Evolutionary conservation across 2,113 vertebrate species (phyloP).

Genomic region (Struthidea cinerea): DNA sequence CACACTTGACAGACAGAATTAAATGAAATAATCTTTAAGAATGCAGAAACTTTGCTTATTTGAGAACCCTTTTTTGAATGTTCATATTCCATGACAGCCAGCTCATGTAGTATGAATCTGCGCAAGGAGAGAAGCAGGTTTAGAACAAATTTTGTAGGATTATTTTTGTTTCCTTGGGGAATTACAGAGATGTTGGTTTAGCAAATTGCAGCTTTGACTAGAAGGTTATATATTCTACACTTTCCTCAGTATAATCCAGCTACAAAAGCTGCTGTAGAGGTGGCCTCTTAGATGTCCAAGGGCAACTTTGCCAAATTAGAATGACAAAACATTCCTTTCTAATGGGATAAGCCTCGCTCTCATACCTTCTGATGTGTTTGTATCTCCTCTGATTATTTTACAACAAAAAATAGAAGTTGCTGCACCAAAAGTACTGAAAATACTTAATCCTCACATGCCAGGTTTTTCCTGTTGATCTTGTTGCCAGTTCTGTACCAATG

Average conservation of each 20-base stretch:
- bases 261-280: neutral
- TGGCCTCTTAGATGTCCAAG: neutral
- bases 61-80: conserved; percentile 52
- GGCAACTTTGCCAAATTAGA: neutral
- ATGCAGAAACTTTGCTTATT: conserved; percentile 42
- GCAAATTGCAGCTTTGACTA: conserved; percentile 6
- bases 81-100: conserved; percentile 29
- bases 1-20: conserved; percentile 54
- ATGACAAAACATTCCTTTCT: conserved; percentile 6
- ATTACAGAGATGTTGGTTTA: conserved; percentile 13
- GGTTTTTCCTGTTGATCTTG: neutral
- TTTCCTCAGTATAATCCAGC: neutral
- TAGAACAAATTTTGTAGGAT: conserved; percentile 37
- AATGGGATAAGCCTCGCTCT: neutral
- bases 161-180: conserved; percentile 57
- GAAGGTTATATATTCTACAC: neutral
- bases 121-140: conserved; percentile 3
- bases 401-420: neutral
- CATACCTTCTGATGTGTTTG: neutral
- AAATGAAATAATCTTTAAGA: conserved; percentile 54
- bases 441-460: neutral
- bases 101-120: conserved; percentile 21
- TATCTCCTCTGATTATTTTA: conserved; percentile 11
- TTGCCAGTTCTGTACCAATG: neutral
- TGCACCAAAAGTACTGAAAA: neutral